These are phyloP conservation scores for Carterocephalus palaemon DNA, from an alignment of 2,888 invertebrate genomes.

Conservation along the genomic window DNA sequence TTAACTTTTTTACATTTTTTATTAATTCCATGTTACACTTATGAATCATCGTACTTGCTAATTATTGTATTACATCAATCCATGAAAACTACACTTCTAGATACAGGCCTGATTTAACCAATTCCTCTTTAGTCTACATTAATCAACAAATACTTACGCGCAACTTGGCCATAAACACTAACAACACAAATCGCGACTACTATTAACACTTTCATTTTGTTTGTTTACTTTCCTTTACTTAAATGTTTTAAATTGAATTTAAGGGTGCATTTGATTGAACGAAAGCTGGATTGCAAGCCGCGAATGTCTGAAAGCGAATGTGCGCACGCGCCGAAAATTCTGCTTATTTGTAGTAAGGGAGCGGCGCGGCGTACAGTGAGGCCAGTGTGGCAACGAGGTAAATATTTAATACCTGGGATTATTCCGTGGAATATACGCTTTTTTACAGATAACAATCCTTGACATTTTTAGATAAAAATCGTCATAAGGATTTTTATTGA, in stretches of 20 bases:
- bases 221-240: slow-evolving; percentile 14
- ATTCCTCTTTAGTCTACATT: not conserved
- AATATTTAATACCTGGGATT: slow-evolving; percentile 30
- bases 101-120: not conserved
- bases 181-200: slow-evolving; percentile 46
- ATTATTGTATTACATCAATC: too few relatives aligned
- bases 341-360: slow-evolving; percentile 65
- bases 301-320: slow-evolving; percentile 51
- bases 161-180: slow-evolving; percentile 53
- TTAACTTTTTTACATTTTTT: too few relatives aligned
- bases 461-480: slow-evolving; percentile 8
- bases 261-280: not conserved
- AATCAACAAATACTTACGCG: slow-evolving; percentile 69
- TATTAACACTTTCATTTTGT: slow-evolving; percentile 55
- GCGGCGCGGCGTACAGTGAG: slow-evolving; percentile 33
- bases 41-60: too few relatives aligned
- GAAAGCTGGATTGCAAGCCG: slow-evolving; percentile 39
- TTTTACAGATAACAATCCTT: slow-evolving; percentile 15
- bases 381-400: slow-evolving; percentile 34
- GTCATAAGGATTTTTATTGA: too few relatives aligned
- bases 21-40: too few relatives aligned
- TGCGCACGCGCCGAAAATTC: slow-evolving; percentile 53
- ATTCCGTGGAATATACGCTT: slow-evolving; percentile 8
- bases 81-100: not conserved
- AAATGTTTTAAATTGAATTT: slow-evolving; percentile 14